A percentile compares a stretch with the other conserved stretches of the same genome.
Conservation (phyloP, 2,888 invertebrate species). For the Melieria picta region DNA sequence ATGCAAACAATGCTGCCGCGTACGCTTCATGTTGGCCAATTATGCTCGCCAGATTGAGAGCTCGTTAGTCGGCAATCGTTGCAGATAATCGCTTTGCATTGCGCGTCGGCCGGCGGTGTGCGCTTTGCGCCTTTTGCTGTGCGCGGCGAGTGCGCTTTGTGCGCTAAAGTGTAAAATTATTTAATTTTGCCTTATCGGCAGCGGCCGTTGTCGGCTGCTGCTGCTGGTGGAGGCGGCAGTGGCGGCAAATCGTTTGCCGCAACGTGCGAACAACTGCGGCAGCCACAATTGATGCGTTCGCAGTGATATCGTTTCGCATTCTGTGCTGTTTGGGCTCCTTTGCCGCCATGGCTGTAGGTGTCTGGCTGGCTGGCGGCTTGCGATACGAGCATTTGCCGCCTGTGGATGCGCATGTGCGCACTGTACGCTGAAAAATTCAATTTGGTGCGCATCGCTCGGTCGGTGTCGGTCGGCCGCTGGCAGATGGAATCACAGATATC, state of each 20-base stretch:
- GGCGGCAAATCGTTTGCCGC: constrained; percentile 21
- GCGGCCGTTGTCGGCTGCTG: not conserved
- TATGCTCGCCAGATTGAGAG: constrained; percentile 45
- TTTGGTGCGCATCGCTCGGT: constrained; percentile 23
- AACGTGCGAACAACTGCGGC: not conserved
- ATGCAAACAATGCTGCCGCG: constrained; percentile 27
- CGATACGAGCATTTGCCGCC: not conserved
- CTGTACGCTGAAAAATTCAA: constrained; percentile 15
- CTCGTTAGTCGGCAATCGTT: constrained; percentile 43
- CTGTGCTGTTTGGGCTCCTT: constrained; percentile 7
- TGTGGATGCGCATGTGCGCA: constrained; percentile 7
- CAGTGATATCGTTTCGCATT: constrained; percentile 26
- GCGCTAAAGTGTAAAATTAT: constrained; percentile 48
- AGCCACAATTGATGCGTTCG: constrained; percentile 8
- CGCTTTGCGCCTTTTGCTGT: no score
- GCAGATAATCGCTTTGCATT: constrained; percentile 39
- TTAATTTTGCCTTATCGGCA: constrained; percentile 46
- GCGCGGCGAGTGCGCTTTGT: not conserved
- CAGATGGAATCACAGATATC: constrained; percentile 54
- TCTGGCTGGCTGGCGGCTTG: constrained; percentile 9
- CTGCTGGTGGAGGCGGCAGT: constrained; percentile 28
- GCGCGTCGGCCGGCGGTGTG: not conserved
- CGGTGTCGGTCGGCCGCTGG: constrained; percentile 14
- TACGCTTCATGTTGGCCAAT: constrained; percentile 41
- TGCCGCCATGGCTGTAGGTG: constrained; percentile 21